Evolutionary conservation across 1,140 invertebrate species (phyloP), one percentile per base, ranked within the genome.

Genomic region (Teleogryllus occipitalis): DNA sequence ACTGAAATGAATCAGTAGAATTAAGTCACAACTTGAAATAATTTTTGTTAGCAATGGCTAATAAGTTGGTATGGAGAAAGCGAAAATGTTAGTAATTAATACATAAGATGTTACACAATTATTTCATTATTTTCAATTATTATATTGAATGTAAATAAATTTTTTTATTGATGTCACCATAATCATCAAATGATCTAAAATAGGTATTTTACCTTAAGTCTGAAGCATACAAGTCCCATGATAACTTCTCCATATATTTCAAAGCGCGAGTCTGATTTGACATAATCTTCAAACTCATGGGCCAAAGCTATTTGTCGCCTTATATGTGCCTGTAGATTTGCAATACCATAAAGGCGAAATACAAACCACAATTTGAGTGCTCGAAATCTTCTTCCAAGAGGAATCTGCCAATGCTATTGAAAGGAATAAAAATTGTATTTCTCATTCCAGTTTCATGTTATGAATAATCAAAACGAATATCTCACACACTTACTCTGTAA

Each of bases 341-440:
- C 92, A 0, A 94, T 88, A 0, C 98, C 98, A 82, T 97, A 97
- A 0, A 97, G 87, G 78, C 98, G 89, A 78, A 99, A 85, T 0
- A 98, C 97, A 84, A 99, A 99, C 98, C 98, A 99, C 8, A 99
- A 85, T 85, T 99, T 99, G 14, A 99, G 87, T 0, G 98, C 92
- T 80, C 98, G 90, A 86, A 99, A 99, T 82, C 98, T 90, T 81
- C 98, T 88, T 0, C 98, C 98, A 7, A 99, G 87, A 8, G 97
- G 97, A 82, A 99, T 98, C 89, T 99, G 97, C 96, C 97, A 98
- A 84, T 99, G 97, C 88, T 95, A 82, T 7, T 84, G 84, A 10
- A 78, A 22, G 47, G 46, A 27, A 15, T 7, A 7, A 73, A 21
- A 18, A 7, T 21, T 73, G 8, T 15, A 39, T 5, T 39, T 39